Evolutionary conservation across 1,140 invertebrate species (phyloP), one percentile per base, ranked within the genome.

Genomic region (Metopolophium dirhodum): DNA sequence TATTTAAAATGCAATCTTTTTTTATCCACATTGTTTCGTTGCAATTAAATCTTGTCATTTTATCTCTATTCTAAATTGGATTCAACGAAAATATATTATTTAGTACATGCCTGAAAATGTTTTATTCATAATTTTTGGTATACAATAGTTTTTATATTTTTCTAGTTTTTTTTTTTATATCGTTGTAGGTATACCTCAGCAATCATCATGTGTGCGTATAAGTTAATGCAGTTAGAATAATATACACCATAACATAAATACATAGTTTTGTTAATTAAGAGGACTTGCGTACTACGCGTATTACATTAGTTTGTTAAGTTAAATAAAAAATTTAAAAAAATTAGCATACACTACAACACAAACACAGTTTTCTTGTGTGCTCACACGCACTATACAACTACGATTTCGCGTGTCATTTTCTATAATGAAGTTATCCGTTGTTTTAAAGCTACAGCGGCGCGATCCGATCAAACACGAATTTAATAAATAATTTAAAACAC

Each of bases 1-100:
- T 77, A 77, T 77, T 77, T 77, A 77, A n/a, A 77, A 77, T 77
- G n/a, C n/a, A n/a, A 77, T 77, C 61, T n/a, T 68, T 77, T 77
- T 68, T 77, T n/a, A n/a, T 35, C 1, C 1, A n/a, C 61, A 77
- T 77, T 77, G 61, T 77, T 77, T 77, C 14, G 18, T 6, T n/a
- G 14, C 30, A 77, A n/a, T 77, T 77, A 77, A n/a, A 77, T 77
- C 14, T 18, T 77, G 11, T 77, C 0, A n/a, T n/a, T 77, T 35
- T n/a, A 77, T 77, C 11, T 77, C n/a, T 35, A n/a, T 77, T 77
- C 20, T 68, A 68, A 77, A n/a, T n/a, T 77, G 7, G 18, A 77
- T n/a, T 77, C 14, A 4, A 77, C n/a, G 14, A n/a, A 68, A n/a
- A 77, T n/a, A n/a, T 68, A n/a, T n/a, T n/a, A 18, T 77, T 6